Base-by-base conservation (phyloP, 2,113 vertebrate species). In the Onychorhynchus coronatus region DNA sequence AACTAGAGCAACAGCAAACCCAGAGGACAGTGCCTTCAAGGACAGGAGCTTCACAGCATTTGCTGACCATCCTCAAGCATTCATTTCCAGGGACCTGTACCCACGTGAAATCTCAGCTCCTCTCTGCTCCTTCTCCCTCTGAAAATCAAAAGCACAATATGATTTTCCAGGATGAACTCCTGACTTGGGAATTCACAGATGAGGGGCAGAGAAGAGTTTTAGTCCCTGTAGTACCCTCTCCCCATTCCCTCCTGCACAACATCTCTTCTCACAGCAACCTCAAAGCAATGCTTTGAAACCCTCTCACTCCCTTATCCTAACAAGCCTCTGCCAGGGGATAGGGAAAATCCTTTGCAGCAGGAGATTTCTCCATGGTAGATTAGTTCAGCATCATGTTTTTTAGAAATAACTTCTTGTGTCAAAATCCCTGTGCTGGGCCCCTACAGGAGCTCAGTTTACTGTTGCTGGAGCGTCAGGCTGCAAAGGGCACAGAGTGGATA, bases 391-490 rank as follows among this genome's bases (percentile, higher is more conserved):
- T 71, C 46, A 2, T 67, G 74, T 79, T 85, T 93, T 91, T 65
- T 56, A 79, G 74, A 91, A 95, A 70, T 25, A 87, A 74, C 67
- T 74, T 71, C 44, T 83, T 42, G n/a, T 83, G 81, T 76, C 68
- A 83, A 88, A 93, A 95, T 95, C 84, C 91, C 82, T 91, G 50
- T 70, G 39, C 71, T 77, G 50, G 62, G 61, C 53, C 79, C 53
- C 73, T 68, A 61, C 23, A 67, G 44, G 65, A 76, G 72, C 33
- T 77, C 66, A 62, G 62, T 91, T 89, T 88, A 37, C 70, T 42
- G 73, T 13, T 89, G 44, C 49, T 44, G 65, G 41, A 52, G 14
- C 6, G 14, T 33, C 61, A 74, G 72, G 47, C 67, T 96, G 84
- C 56, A 88, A 90, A 95, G 72, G 53, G 39, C 53, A 56, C 39